Evolutionary conservation across 2,888 invertebrate species (phyloP).

Genomic region (Hypselothyrea guttata): DNA sequence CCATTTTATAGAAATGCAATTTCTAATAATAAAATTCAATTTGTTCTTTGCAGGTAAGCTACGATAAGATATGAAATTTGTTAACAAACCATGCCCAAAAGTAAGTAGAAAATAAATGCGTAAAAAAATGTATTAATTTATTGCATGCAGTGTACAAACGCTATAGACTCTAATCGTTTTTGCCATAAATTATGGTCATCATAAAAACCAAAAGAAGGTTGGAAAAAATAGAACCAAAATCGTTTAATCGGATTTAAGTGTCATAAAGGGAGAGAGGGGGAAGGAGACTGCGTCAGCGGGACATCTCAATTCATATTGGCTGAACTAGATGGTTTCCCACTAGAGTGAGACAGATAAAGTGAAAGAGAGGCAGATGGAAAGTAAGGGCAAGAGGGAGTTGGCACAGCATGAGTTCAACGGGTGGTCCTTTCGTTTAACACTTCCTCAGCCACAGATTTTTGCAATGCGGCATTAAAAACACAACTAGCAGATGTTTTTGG

Average conservation of each 20-base stretch:
- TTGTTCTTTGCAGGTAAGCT: conserved; percentile 9
- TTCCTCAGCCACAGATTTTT: conserved; percentile 55
- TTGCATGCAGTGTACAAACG: conserved; percentile 15
- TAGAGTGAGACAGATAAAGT: conserved; percentile 17
- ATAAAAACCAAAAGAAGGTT: conserved; percentile 32
- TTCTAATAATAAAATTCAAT: not conserved
- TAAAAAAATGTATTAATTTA: conserved; percentile 31
- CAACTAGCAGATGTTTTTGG: conserved; percentile 55
- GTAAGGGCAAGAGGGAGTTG: conserved; percentile 45
- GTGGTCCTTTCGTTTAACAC: conserved; percentile 65
- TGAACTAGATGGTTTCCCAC: not conserved
- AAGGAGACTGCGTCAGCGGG: conserved; percentile 60
- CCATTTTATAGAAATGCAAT: no score
- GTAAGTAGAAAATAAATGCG: conserved; percentile 9
- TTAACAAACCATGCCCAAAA: conserved; percentile 9
- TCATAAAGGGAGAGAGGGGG: not conserved
- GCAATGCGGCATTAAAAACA: conserved; percentile 10
- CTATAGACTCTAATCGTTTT: conserved; percentile 51
- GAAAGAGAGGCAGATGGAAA: conserved; percentile 27
- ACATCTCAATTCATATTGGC: conserved; percentile 60
- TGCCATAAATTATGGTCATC: conserved; percentile 64
- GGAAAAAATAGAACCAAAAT: conserved; percentile 1
- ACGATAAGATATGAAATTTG: conserved; percentile 33
- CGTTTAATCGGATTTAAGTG: conserved; percentile 68
- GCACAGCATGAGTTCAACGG: conserved; percentile 66